phyloP scores from a whole-genome alignment of 2,888 invertebrate species.

The Nemotelus nigrinus region DNA sequence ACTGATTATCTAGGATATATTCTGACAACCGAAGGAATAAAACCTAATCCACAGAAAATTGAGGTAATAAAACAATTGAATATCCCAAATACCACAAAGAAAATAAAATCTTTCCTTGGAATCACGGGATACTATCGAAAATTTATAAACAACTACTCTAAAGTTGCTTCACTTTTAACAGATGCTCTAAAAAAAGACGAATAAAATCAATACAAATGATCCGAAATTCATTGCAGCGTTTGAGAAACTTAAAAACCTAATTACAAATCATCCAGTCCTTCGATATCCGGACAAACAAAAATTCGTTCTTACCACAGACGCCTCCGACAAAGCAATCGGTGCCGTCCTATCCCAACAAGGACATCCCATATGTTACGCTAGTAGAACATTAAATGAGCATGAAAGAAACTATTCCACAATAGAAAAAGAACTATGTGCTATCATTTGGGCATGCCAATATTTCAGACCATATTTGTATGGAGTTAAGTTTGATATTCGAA shows the following conservation, averaged over 20 bases:
- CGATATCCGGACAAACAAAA: constrained; percentile 55
- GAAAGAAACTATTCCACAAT: constrained; percentile 55
- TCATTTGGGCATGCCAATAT: constrained; percentile 58
- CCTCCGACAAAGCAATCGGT: constrained; percentile 53
- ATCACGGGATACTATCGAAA: constrained; percentile 11
- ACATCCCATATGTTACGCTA: constrained; percentile 53
- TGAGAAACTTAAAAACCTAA: not conserved
- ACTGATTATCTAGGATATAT: constrained; percentile 54
- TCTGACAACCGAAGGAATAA: constrained; percentile 56
- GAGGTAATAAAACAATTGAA: constrained; percentile 53
- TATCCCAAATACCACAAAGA: constrained; percentile 52
- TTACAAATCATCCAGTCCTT: not conserved
- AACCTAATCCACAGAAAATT: constrained; percentile 56
- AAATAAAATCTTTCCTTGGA: constrained; percentile 51
- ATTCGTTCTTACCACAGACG: constrained; percentile 57
- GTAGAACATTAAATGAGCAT: constrained; percentile 27
- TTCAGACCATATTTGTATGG: constrained; percentile 57
- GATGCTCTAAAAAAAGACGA: constrained; percentile 48
- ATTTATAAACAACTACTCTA: not conserved
- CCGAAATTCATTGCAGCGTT: not conserved
- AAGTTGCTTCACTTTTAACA: constrained; percentile 48
- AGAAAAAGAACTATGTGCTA: constrained; percentile 58
- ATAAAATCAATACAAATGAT: not conserved
- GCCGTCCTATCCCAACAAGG: constrained; percentile 54
- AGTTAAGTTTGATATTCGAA: not conserved